These are phyloP conservation scores for Phorcus lineatus DNA, from an alignment of 2,888 invertebrate genomes.

Conservation along the genomic window DNA sequence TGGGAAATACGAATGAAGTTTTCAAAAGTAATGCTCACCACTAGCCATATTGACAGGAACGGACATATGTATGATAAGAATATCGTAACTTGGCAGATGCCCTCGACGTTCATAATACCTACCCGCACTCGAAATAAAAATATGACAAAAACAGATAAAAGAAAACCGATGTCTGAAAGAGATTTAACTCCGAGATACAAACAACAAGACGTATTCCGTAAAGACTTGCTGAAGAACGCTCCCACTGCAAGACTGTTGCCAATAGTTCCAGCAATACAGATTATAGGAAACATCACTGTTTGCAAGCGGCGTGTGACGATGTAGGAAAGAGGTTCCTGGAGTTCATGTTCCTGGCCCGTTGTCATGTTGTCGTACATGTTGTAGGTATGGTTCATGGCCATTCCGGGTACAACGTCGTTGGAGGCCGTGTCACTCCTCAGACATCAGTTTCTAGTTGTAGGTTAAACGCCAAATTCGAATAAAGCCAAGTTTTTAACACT, in stretches of 20 bases:
- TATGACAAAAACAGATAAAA: conserved; percentile 31
- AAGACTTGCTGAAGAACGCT: conserved; percentile 24
- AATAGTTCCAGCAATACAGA: conserved; percentile 28
- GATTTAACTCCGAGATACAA: conserved; percentile 32
- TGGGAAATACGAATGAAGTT: conserved; percentile 38
- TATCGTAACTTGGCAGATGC: conserved; percentile 32
- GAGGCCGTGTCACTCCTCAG: too few relatives aligned
- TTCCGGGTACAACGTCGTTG: too few relatives aligned
- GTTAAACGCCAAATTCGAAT: too few relatives aligned
- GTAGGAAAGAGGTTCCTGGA: conserved; percentile 9
- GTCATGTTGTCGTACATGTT: too few relatives aligned
- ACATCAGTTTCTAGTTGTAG: too few relatives aligned
- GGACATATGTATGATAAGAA: conserved; percentile 35
- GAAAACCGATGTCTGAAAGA: conserved; percentile 34
- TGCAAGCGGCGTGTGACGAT: conserved; percentile 15
- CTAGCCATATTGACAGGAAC: conserved; percentile 38
- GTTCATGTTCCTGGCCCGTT: too few relatives aligned
- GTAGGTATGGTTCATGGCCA: too few relatives aligned
- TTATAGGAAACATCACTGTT: conserved; percentile 30
- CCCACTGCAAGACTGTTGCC: conserved; percentile 34
- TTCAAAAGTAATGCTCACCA: conserved; percentile 35
- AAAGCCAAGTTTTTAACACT: too few relatives aligned
- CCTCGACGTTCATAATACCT: conserved; percentile 13
- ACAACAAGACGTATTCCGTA: conserved; percentile 35
- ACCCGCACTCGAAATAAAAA: conserved; percentile 30